Evolutionary conservation across 1,140 invertebrate genomes (phyloP).

Genomic region (Anthonomus grandis): DNA sequence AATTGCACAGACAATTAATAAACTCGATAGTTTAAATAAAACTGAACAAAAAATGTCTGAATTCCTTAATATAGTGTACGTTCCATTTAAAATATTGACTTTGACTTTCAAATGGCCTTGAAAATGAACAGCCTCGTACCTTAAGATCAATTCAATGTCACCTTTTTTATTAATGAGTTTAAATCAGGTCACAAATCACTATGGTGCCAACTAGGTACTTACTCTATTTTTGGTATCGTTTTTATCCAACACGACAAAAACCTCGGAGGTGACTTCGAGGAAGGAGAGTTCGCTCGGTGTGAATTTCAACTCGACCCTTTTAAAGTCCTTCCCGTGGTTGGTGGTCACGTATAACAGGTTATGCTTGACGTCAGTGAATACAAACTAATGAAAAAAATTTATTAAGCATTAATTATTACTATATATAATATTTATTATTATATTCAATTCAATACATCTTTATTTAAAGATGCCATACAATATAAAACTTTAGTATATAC

Average conservation of each 20-base stretch:
- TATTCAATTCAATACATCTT: neutral
- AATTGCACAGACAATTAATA: too few relatives aligned
- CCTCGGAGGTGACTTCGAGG: slow-evolving; percentile 62
- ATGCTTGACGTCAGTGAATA: slow-evolving; percentile 78
- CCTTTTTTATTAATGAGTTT: too few relatives aligned
- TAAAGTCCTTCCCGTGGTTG: slow-evolving; percentile 68
- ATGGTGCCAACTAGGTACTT: slow-evolving; percentile 37
- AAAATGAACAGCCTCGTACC: too few relatives aligned
- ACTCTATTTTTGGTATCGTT: slow-evolving; percentile 64
- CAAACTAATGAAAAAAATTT: slow-evolving; percentile 72
- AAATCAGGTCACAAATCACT: too few relatives aligned
- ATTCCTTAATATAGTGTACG: too few relatives aligned
- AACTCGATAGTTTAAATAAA: too few relatives aligned
- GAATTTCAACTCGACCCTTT: slow-evolving; percentile 61
- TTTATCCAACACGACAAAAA: slow-evolving; percentile 69
- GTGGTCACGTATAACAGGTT: slow-evolving; percentile 73
- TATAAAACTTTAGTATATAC: neutral
- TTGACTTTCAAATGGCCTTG: neutral
- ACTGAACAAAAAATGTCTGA: too few relatives aligned
- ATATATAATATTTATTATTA: too few relatives aligned
- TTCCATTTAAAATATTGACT: neutral
- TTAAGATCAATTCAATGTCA: too few relatives aligned
- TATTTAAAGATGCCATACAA: neutral
- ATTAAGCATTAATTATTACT: neutral
- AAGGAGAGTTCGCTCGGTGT: slow-evolving; percentile 73